Conservation (phyloP, 2,113 vertebrate genomes). For the Clarias gariepinus region DNA sequence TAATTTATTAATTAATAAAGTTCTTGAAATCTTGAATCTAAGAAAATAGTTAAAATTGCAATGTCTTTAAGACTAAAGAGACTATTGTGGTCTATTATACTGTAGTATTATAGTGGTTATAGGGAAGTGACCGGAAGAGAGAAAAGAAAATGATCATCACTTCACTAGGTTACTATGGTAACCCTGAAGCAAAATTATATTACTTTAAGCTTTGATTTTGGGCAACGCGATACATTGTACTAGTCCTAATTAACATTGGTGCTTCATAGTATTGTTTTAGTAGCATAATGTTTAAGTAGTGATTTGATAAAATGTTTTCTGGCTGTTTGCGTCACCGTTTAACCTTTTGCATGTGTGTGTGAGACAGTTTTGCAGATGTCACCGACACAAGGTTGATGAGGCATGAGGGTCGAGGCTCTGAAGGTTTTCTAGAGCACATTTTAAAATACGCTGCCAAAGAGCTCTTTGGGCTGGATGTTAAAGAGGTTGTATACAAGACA, state of each 20-base stretch:
- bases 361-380: constrained; percentile 21
- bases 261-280: neutral
- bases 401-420: constrained; percentile 76
- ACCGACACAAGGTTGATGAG: constrained; percentile 50
- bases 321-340: neutral
- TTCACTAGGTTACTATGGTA: neutral
- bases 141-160: neutral
- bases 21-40: too few species aligned
- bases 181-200: neutral
- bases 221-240: neutral
- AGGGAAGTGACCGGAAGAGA: neutral
- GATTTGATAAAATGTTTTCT: neutral
- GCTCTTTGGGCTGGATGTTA: constrained; percentile 79
- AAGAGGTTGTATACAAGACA: constrained; percentile 79
- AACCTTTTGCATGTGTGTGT: neutral
- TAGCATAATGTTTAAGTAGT: neutral
- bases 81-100: too few species aligned
- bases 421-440: constrained; percentile 82
- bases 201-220: neutral
- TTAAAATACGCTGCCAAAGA: constrained; percentile 85
- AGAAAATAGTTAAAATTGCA: neutral
- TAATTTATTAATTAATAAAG: too few species aligned
- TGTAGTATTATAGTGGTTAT: neutral
- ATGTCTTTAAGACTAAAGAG: neutral
- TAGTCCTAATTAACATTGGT: neutral